These are phyloP conservation scores for Conopomorpha cramerella DNA, from an alignment of 1,140 invertebrate species.

Conservation along the genomic window DNA sequence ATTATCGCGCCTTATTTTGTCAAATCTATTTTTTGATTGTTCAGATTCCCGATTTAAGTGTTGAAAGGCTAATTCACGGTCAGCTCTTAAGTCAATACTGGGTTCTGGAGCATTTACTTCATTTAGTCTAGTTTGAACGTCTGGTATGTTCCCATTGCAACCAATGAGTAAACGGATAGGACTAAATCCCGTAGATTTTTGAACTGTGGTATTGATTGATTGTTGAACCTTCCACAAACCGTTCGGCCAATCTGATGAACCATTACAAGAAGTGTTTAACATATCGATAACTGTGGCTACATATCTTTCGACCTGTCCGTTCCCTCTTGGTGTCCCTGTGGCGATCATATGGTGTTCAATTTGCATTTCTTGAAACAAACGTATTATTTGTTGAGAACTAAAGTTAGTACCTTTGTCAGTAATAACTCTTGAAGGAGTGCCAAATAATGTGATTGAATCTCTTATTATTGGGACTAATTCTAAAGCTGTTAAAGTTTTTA, in stretches of 20 bases:
- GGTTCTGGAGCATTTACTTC: constrained; percentile 7
- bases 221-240: constrained; percentile 25
- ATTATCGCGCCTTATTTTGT: constrained; percentile 11
- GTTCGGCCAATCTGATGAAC: constrained; percentile 24
- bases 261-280: constrained; percentile 14
- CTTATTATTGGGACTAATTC: constrained; percentile 10
- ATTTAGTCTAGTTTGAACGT: constrained; percentile 9
- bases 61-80: constrained; percentile 8
- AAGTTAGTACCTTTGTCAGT: constrained; percentile 28
- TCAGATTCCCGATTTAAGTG: constrained; percentile 6
- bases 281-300: constrained; percentile 23
- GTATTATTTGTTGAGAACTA: constrained; percentile 10
- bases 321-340: constrained; percentile 21
- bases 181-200: constrained; percentile 22
- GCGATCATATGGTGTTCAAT: constrained; percentile 20
- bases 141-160: constrained; percentile 13
- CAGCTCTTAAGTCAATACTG: constrained; percentile 8
- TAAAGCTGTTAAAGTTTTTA: constrained; percentile 11
- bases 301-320: constrained; percentile 32
- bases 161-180: constrained; percentile 18
- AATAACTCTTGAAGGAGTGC: constrained; percentile 16
- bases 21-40: constrained; percentile 17
- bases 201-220: constrained; percentile 21
- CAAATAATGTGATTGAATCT: constrained; percentile 15
- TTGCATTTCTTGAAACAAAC: constrained; percentile 12